These are phyloP conservation scores for Drosophila carrolli DNA, from an alignment of 1,140 invertebrate genomes.

Conservation along the genomic window DNA sequence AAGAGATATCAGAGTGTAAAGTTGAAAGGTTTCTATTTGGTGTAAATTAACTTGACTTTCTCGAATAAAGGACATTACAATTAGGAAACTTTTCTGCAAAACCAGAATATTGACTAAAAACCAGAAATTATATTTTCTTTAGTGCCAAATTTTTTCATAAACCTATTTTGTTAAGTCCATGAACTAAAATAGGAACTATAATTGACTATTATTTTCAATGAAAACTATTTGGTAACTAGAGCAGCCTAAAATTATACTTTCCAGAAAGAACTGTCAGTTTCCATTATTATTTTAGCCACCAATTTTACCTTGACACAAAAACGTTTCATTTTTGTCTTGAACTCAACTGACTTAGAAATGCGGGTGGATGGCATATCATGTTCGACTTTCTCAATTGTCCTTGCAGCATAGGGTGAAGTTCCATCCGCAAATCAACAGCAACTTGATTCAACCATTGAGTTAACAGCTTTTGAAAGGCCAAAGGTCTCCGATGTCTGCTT, in stretches of 20 bases:
- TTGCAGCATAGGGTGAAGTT: background rate
- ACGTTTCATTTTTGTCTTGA: background rate
- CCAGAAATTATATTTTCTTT: too few relatives aligned
- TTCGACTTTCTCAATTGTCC: constrained; percentile 22
- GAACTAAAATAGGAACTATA: too few relatives aligned
- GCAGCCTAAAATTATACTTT: background rate
- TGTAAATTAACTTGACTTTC: too few relatives aligned
- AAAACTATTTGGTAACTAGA: background rate
- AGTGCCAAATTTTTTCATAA: too few relatives aligned
- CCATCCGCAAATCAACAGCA: background rate
- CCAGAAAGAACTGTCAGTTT: background rate
- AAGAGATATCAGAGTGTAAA: background rate
- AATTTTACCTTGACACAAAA: background rate
- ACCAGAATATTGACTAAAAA: too few relatives aligned
- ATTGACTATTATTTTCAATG: too few relatives aligned
- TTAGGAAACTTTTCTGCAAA: too few relatives aligned
- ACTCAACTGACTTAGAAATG: background rate
- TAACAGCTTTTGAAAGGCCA: constrained; percentile 1
- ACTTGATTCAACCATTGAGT: constrained; percentile 1
- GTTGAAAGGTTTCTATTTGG: too few relatives aligned
- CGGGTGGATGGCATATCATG: constrained; percentile 1
- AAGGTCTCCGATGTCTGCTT: constrained; percentile 11
- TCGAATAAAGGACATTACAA: too few relatives aligned
- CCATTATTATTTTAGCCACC: background rate
- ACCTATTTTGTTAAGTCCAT: background rate